phyloP scores from a whole-genome alignment of 2,113 vertebrate genomes.

The Axis porcinus region DNA sequence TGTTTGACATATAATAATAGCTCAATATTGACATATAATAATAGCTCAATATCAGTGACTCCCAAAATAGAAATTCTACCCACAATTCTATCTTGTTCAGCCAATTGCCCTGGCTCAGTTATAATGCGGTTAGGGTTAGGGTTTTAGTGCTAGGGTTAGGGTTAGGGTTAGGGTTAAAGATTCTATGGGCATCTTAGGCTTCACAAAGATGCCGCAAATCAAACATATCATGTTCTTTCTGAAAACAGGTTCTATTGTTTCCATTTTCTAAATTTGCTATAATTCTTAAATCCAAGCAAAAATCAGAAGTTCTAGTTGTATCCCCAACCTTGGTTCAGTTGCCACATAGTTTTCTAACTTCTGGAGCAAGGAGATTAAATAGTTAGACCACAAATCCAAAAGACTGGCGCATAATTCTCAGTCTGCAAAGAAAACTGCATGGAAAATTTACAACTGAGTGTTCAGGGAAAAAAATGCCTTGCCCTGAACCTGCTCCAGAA shows the following conservation, averaged over 20 bases:
- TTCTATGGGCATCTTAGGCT: not conserved
- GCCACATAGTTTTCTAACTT: not conserved
- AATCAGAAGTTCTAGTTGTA: not conserved
- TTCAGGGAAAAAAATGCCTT: not conserved
- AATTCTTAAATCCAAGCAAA: not conserved
- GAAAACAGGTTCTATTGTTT: not conserved
- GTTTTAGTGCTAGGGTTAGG: not conserved
- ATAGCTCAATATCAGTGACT: not conserved
- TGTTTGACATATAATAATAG: not conserved
- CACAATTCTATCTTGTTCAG: not conserved
- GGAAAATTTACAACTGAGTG: not conserved
- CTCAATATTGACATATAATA: not conserved
- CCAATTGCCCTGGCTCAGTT: not conserved
- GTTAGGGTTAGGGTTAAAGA: not conserved
- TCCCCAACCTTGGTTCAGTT: not conserved
- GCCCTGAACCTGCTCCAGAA: not conserved
- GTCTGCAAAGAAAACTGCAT: not conserved
- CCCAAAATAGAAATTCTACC: not conserved
- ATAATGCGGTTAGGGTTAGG: not conserved
- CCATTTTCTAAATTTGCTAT: not conserved
- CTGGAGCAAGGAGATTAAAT: not conserved
- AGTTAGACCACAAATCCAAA: not conserved
- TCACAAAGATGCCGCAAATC: not conserved
- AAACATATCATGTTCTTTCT: not conserved
- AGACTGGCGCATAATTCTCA: not conserved